Evolutionary conservation across 1,140 invertebrate species (phyloP), one percentile per base, ranked within the genome.

Genomic region (Lordiphosa stackelbergi): DNA sequence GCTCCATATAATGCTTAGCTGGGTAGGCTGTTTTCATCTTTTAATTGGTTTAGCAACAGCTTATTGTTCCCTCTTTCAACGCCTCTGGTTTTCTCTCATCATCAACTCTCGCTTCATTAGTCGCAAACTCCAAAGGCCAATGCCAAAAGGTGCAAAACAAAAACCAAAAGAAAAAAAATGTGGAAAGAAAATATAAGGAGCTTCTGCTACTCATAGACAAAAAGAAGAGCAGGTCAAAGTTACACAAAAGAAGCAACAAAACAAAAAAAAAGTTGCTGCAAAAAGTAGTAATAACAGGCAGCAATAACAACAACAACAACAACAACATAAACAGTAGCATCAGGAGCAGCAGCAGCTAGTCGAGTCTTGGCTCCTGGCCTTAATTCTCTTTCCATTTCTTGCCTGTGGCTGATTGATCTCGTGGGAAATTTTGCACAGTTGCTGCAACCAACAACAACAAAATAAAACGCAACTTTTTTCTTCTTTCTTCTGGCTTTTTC

Each of bases 381-480:
- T 52, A 57, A 34, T 10, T 37, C 60, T 69, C 42, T 48, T 70
- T 53, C 24, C 31, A 46, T 46, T 58, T 66, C 41, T 65, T 69
- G 73, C 73, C 72, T 83, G 77, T 58, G 69, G 73, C 77, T 84
- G 77, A 83, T 83, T 83, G 77, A 83, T 83, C 77, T 83, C 77
- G 78, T 83, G 77, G 77, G 77, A 83, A 83, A 83, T 83, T 83
- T 83, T 84, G 77, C 72, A 84, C 75, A 81, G 75, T 81, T 75
- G 71, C 69, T 69, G 63, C 60, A 68, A 61, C 77, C 59, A 69
- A 63, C 12, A 47, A 51, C 57, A 77, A 37, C 45, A 62, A 70
- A 71, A 70, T 64, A 66, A 75, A 83, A 63, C 66, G 58, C 47
- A 58, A 75, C 59, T 70, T 71, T 58, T 73, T 45, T 42, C 53